phyloP scores from a whole-genome alignment of 2,888 invertebrate species.

The Cantharis nigra region DNA sequence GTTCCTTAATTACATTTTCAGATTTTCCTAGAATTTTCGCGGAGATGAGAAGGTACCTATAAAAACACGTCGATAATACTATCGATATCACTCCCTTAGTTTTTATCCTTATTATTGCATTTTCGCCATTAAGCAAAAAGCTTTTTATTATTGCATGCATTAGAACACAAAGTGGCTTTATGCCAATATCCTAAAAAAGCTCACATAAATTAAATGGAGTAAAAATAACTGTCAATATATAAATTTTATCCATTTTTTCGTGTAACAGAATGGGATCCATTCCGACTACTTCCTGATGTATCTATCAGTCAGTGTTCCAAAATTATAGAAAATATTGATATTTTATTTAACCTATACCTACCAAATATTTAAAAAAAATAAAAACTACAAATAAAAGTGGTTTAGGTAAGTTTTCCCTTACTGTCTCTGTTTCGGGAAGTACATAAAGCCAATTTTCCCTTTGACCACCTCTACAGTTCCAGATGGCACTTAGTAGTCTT shows the following conservation, averaged over 20 bases:
- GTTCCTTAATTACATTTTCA: background rate
- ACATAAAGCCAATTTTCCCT: no score
- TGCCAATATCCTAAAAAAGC: background rate
- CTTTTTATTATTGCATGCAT: background rate
- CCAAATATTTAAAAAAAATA: no score
- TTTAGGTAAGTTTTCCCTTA: no score
- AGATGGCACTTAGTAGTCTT: no score
- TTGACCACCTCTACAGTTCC: no score
- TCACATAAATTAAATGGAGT: background rate
- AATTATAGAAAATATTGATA: no score
- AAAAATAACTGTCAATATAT: background rate
- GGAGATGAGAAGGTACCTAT: background rate
- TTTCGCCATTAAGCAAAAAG: background rate
- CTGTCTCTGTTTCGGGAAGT: no score
- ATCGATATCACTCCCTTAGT: background rate
- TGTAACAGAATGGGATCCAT: background rate
- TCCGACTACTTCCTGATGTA: background rate
- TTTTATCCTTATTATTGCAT: background rate
- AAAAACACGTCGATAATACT: background rate
- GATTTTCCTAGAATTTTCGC: background rate
- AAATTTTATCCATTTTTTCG: background rate
- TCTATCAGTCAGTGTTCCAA: background rate
- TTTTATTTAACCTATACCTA: no score
- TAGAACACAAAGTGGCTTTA: background rate
- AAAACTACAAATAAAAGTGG: no score